Conservation (phyloP, 2,888 invertebrate genomes). For the Xiphydria camelus region DNA sequence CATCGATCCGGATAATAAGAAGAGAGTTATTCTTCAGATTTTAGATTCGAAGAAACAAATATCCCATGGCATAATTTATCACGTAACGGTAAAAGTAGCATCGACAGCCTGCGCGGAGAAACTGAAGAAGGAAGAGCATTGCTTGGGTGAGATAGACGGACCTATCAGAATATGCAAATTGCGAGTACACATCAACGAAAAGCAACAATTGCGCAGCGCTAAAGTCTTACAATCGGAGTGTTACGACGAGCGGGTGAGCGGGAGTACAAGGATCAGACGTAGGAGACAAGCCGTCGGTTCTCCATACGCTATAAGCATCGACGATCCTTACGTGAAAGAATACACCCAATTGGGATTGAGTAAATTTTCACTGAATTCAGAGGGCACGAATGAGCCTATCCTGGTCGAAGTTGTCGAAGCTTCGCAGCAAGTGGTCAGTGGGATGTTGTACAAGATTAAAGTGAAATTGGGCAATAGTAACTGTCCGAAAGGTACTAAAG, state of each 20-base stretch:
- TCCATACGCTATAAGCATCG: background rate
- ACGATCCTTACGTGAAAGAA: conserved; percentile 30
- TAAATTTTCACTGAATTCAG: conserved; percentile 33
- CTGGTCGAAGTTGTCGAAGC: conserved; percentile 58
- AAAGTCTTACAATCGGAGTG: conserved; percentile 62
- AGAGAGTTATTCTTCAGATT: conserved; percentile 58
- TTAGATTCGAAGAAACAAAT: conserved; percentile 55
- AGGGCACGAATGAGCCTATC: conserved; percentile 34
- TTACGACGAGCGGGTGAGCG: conserved; percentile 41
- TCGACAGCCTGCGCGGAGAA: conserved; percentile 55
- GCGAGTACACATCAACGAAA: conserved; percentile 56
- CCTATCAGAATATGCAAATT: conserved; percentile 62
- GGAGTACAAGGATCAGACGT: background rate
- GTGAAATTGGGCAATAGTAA: conserved; percentile 64
- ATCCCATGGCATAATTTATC: conserved; percentile 42
- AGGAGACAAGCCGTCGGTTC: background rate
- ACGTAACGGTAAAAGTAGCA: conserved; percentile 57
- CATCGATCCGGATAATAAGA: conserved; percentile 59
- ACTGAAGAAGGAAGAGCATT: conserved; percentile 25
- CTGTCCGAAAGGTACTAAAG: conserved; percentile 56
- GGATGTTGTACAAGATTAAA: conserved; percentile 63
- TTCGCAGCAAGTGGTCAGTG: conserved; percentile 61
- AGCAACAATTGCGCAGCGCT: conserved; percentile 44
- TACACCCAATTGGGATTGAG: conserved; percentile 28
- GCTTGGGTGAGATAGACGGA: conserved; percentile 24